Evolutionary conservation across 2,888 invertebrate genomes (phyloP).

Genomic region (Melieria crassipennis): DNA sequence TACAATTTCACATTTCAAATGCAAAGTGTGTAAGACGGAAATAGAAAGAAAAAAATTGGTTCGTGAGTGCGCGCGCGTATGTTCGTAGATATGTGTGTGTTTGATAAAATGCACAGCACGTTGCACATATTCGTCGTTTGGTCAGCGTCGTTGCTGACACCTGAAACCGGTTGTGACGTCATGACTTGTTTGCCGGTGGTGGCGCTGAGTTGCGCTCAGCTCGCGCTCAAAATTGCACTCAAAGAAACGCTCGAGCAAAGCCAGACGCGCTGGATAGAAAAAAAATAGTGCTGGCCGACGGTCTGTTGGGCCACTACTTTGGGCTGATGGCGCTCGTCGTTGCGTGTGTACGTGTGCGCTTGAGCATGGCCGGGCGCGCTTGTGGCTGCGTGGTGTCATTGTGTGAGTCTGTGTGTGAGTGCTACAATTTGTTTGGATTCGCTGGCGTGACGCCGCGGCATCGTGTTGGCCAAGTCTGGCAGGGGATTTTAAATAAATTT

Average conservation of each 20-base stretch:
- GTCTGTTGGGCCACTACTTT: not conserved
- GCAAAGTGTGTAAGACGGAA: not conserved
- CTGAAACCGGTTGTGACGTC: not conserved
- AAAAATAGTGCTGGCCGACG: not conserved
- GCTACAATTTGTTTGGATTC: not conserved
- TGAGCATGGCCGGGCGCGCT: not conserved
- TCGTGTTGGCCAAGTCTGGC: not conserved
- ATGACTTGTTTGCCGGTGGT: not conserved
- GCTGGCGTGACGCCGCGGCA: not conserved
- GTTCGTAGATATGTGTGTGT: too few relatives aligned
- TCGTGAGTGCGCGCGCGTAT: too few relatives aligned
- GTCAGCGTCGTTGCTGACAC: too few relatives aligned
- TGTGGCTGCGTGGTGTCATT: too few relatives aligned
- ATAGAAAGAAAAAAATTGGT: not conserved
- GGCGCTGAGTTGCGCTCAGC: not conserved
- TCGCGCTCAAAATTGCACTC: not conserved
- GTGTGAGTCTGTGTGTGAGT: not conserved
- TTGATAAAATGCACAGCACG: too few relatives aligned
- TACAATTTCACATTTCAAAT: too few relatives aligned
- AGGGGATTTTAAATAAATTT: slow-evolving; percentile 5
- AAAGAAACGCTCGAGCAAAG: not conserved
- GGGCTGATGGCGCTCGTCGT: not conserved
- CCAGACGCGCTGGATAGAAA: not conserved
- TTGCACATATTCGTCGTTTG: too few relatives aligned
- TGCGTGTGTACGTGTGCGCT: not conserved